Conservation (phyloP, 2,797 vertebrate species). For the Distichodus sexfasciatus region DNA sequence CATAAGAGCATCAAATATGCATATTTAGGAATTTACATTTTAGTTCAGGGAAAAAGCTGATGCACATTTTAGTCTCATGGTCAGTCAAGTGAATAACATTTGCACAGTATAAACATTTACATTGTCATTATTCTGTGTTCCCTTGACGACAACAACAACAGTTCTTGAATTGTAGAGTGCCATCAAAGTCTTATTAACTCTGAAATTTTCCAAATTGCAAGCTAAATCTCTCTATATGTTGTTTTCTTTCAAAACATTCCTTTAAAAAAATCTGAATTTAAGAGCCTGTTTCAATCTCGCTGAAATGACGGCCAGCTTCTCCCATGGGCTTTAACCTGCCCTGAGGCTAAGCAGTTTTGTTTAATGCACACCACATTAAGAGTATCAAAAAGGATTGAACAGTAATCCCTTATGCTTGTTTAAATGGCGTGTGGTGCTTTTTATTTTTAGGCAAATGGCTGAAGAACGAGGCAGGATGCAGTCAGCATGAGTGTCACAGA, state of each 20-base stretch:
- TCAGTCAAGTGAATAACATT: no score
- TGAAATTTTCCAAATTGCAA: no score
- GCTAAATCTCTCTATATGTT: background rate
- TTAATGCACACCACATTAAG: constrained; percentile 66
- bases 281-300: constrained; percentile 12
- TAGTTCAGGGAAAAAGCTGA: no score
- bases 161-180: no score
- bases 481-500: background rate
- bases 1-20: no score
- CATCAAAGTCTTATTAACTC: no score
- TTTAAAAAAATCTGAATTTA: constrained; percentile 4
- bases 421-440: constrained; percentile 48
- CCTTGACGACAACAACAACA: no score
- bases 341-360: constrained; percentile 53
- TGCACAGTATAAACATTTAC: no score
- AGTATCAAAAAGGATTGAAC: constrained; percentile 73
- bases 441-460: constrained; percentile 68
- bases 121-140: no score
- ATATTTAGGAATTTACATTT: no score
- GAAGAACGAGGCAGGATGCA: constrained; percentile 54
- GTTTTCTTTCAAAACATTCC: background rate
- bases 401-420: constrained; percentile 68
- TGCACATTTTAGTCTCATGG: no score
- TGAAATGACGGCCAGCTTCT: constrained; percentile 24
- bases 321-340: constrained; percentile 37